Conservation (phyloP, 2,113 vertebrate genomes). For the Podilymbus podiceps region DNA sequence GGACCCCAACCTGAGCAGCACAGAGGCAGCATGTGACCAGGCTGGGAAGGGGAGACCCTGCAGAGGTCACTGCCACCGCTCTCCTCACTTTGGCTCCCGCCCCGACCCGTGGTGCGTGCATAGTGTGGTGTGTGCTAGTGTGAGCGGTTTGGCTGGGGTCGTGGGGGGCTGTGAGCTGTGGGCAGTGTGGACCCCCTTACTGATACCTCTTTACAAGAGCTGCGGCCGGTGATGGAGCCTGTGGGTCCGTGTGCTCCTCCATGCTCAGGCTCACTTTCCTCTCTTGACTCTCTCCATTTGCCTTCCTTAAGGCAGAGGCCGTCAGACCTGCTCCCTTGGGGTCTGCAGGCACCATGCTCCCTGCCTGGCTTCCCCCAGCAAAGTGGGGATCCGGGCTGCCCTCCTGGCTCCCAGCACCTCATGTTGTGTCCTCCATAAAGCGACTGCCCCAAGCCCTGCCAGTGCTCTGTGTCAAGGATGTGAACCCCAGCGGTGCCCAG, state of each 20-base stretch:
- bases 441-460: fast-evolving
- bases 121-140: constrained; percentile 51
- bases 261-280: fast-evolving
- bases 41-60: neutral
- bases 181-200: fast-evolving
- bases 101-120: fast-evolving
- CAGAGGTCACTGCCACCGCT: fast-evolving
- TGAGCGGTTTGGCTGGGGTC: neutral
- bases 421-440: neutral
- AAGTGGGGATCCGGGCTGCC: neutral
- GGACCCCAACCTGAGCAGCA: neutral
- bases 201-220: neutral
- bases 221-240: neutral
- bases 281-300: neutral
- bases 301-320: neutral
- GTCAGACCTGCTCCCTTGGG: neutral
- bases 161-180: fast-evolving
- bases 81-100: neutral
- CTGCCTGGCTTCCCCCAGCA: neutral
- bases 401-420: neutral
- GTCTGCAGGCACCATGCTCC: neutral
- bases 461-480: fast-evolving
- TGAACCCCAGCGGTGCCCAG: neutral
- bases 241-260: neutral
- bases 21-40: fast-evolving